A percentile compares a stretch with the other conserved stretches of the same genome.
These are phyloP conservation scores for Spizaetus ornatus DNA, from an alignment of 2,113 vertebrate species.

Conservation along the genomic window DNA sequence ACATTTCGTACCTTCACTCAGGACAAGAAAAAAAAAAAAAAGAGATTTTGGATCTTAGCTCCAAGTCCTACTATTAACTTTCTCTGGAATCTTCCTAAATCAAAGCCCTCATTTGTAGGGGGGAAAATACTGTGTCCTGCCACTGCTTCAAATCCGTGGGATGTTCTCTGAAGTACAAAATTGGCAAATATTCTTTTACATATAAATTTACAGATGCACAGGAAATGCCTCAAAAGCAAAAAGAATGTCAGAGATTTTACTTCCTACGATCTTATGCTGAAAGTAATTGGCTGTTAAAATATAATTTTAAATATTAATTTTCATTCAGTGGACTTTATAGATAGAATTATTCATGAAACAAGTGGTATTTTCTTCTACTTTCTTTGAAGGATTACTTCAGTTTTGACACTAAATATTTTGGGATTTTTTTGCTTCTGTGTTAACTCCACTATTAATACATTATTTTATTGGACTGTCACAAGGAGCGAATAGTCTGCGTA, in stretches of 20 bases:
- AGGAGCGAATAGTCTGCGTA: neutral
- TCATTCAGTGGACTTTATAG: neutral
- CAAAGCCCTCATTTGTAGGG: neutral
- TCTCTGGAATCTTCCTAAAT: neutral
- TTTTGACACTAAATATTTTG: neutral
- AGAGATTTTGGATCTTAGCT: neutral
- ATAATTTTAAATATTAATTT: neutral
- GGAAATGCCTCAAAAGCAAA: neutral
- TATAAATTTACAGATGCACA: neutral
- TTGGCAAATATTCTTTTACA: neutral
- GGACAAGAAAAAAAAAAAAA: neutral
- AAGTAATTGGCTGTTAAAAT: neutral
- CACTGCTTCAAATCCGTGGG: neutral
- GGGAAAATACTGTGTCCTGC: neutral
- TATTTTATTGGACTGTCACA: neutral
- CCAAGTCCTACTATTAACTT: neutral
- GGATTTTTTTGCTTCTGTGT: fast-evolving
- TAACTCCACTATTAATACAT: neutral
- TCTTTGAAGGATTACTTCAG: neutral
- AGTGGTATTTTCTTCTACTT: neutral
- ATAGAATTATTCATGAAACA: neutral
- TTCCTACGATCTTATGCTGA: neutral
- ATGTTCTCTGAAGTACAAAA: neutral
- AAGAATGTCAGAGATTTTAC: neutral
- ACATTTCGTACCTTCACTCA: neutral